Evolutionary conservation across 2,888 invertebrate species (phyloP).

Genomic region (Alloplasta piceator): DNA sequence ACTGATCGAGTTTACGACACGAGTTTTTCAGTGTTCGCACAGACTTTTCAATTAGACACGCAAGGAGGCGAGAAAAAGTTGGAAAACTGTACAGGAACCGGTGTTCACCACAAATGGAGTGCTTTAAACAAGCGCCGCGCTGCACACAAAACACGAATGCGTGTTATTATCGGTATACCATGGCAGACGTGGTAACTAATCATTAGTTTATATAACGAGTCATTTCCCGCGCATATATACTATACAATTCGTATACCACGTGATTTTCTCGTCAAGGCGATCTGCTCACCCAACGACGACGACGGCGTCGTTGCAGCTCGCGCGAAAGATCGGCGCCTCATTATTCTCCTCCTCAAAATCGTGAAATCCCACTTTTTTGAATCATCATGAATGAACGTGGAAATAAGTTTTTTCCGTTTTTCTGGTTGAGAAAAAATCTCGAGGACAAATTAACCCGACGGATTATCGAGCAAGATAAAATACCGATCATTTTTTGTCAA

Average conservation of each 20-base stretch:
- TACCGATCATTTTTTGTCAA: not conserved
- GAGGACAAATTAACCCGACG: slow-evolving; percentile 50
- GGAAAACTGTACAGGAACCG: not conserved
- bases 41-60: no score
- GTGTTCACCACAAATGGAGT: no score
- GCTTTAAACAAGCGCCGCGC: slow-evolving; percentile 21
- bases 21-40: no score
- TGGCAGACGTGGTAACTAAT: slow-evolving; percentile 73
- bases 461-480: slow-evolving; percentile 41
- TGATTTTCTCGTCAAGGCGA: slow-evolving; percentile 82
- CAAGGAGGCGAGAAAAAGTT: slow-evolving; percentile 33
- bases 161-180: slow-evolving; percentile 40
- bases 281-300: slow-evolving; percentile 76
- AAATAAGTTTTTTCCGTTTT: slow-evolving; percentile 16
- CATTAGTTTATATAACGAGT: slow-evolving; percentile 82
- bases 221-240: slow-evolving; percentile 78
- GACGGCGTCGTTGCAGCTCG: slow-evolving; percentile 64
- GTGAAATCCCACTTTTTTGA: not conserved
- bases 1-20: no score
- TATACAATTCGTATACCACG: slow-evolving; percentile 70
- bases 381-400: not conserved
- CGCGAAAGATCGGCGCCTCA: slow-evolving; percentile 63
- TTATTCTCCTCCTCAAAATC: slow-evolving; percentile 37
- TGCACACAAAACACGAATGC: slow-evolving; percentile 4
- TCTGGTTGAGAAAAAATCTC: not conserved